These are phyloP conservation scores for Cladopsammia gracilis DNA, from an alignment of 64 coral and sea anemone species.

Conservation along the genomic window DNA sequence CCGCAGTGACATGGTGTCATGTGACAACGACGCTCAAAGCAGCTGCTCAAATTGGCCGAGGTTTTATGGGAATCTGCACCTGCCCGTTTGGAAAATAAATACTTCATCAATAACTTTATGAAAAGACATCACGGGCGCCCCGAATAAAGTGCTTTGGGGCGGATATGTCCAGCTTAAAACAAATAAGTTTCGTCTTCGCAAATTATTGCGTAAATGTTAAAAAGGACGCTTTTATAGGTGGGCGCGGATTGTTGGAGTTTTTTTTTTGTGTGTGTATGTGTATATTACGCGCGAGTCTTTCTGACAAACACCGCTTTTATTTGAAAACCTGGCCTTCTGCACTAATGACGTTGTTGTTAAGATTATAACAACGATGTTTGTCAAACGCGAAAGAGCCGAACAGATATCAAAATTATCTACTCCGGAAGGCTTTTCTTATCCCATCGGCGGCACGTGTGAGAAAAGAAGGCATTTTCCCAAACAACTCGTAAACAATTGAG, in stretches of 20 bases:
- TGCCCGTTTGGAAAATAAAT: constrained; percentile 96
- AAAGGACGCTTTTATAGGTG: constrained; percentile 54
- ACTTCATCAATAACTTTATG: constrained; percentile 99
- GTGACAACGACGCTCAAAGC: constrained; percentile 47
- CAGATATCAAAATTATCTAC: constrained; percentile 95
- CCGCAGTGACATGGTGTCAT: constrained; percentile 53
- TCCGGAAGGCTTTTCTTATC: constrained; percentile 92
- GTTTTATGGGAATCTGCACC: constrained; percentile 96
- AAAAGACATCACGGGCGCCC: constrained; percentile 95
- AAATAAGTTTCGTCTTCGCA: constrained; percentile 84
- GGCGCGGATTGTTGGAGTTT: constrained; percentile 4
- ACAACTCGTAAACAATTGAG: constrained; percentile 99
- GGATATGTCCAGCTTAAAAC: constrained; percentile 93
- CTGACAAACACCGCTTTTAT: constrained; percentile 21
- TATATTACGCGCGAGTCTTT: constrained; percentile 18
- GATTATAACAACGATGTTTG: constrained; percentile 85
- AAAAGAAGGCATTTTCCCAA: constrained; percentile 97
- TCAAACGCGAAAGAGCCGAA: constrained; percentile 77
- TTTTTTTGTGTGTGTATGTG: constrained; percentile 4
- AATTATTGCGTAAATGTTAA: constrained; percentile 88
- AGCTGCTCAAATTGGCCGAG: constrained; percentile 81
- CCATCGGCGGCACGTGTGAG: constrained; percentile 86
- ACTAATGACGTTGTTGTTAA: constrained; percentile 79
- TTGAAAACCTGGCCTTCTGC: background rate
- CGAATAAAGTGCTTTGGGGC: constrained; percentile 95